A percentile compares a stretch with the other conserved stretches of the same genome.
phyloP scores from a whole-genome alignment of 1,140 invertebrate species.

The Pseudoatta argentina region DNA sequence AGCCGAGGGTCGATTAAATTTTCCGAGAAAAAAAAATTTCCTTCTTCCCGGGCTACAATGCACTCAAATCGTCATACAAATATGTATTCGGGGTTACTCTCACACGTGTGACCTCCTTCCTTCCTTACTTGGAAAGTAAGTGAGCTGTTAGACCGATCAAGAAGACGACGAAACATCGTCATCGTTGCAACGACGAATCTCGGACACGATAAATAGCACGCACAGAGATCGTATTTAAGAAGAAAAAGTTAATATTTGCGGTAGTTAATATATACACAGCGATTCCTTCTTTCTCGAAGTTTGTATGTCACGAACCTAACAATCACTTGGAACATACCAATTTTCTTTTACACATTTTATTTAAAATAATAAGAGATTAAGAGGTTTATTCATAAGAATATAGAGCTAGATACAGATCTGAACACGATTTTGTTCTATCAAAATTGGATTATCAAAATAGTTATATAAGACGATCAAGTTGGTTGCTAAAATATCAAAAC shows the following conservation, averaged over 20 bases:
- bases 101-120: conserved; percentile 46
- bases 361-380: neutral
- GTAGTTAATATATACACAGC: neutral
- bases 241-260: conserved; percentile 30
- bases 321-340: neutral
- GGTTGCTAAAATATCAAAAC: too few relatives aligned
- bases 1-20: conserved; percentile 6
- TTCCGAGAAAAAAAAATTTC: neutral
- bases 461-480: too few relatives aligned
- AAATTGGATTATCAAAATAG: too few relatives aligned
- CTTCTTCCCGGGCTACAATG: neutral
- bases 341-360: neutral
- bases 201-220: conserved; percentile 11
- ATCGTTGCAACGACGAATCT: conserved; percentile 2
- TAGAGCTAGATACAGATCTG: neutral
- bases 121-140: conserved; percentile 54
- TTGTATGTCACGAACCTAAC: neutral
- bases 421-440: too few relatives aligned
- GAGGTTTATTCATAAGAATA: neutral
- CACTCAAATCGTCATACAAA: neutral
- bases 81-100: conserved; percentile 7
- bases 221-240: neutral
- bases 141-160: conserved; percentile 14
- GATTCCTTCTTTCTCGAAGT: neutral
- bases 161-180: neutral